Base-by-base conservation (phyloP, 2,888 invertebrate species). In the Macrostomum cliftonense region DNA sequence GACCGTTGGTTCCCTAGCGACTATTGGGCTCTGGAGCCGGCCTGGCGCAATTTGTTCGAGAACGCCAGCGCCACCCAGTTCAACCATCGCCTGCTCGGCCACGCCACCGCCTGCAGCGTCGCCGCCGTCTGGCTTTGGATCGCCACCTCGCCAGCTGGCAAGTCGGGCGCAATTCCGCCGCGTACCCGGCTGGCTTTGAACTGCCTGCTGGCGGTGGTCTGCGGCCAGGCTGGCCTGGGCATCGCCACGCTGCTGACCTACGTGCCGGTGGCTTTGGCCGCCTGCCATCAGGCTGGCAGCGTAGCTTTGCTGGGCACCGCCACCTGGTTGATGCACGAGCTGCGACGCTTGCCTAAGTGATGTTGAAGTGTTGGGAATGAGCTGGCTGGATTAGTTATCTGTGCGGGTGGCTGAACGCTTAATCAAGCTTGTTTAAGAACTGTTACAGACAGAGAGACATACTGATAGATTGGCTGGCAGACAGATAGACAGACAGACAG, bases 41-140 rank as follows among this genome's bases (percentile, higher is more conserved):
- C 72, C 17, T 64, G 81, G 52, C 77, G 76, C 53, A 97, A 99
- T 73, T 75, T 95, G 53, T 88, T 89, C 0, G 95, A 97, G 74
- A 97, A 97, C 74, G 86, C 93, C 1, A 83, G 86, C 7, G 91
- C 89, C 0, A 84, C 89, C 21, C 97, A 99, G 72, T 91, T 97
- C 65, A 81, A 91, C 70, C 97, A 99, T 69, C 75, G 95, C 53
- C 73, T 88, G 52, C 70, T 95, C 63, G 79, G 16, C 39, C 28
- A 52, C n/a, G 37, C 12, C n/a, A 88, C 91, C 0, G 70, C 89
- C 43, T 70, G 77, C 1, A 68, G 81, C 19, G 80, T 88, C 12
- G 77, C 81, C 0, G 75, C 73, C 0, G 69, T 86, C 54, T 88
- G 83, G 80, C 21, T 43, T 2, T 43, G 14, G 44, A 11, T 9